Conservation (phyloP, 1,140 invertebrate species). For the Venustaconcha ellipsiformis region DNA sequence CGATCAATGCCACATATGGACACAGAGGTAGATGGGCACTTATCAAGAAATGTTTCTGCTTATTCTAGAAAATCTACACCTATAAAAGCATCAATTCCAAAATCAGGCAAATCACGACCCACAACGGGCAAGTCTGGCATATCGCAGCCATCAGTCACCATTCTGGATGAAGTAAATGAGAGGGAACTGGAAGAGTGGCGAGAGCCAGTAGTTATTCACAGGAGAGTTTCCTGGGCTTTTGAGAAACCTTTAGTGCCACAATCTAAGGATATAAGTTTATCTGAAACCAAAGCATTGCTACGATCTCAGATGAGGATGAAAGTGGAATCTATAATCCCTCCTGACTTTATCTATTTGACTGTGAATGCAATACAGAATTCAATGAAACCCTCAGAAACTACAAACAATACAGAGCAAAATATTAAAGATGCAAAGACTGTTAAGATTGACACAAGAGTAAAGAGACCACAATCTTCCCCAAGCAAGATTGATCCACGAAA, state of each 20-base stretch:
- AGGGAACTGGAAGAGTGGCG: slow-evolving; percentile 16
- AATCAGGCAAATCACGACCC: slow-evolving; percentile 32
- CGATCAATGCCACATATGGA: background rate
- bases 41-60: background rate
- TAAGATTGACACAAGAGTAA: slow-evolving; percentile 23
- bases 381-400: slow-evolving; percentile 52
- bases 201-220: slow-evolving; percentile 31
- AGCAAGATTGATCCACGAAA: slow-evolving; percentile 64
- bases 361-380: slow-evolving; percentile 63
- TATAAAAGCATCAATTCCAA: slow-evolving; percentile 38
- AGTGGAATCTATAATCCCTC: slow-evolving; percentile 58
- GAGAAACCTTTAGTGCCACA: slow-evolving; percentile 60
- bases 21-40: slow-evolving; percentile 4
- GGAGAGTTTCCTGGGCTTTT: slow-evolving; percentile 68
- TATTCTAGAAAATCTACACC: slow-evolving; percentile 17
- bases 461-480: slow-evolving; percentile 64
- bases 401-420: slow-evolving; percentile 50
- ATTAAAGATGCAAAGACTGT: slow-evolving; percentile 22
- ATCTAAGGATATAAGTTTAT: slow-evolving; percentile 57
- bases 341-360: slow-evolving; percentile 66
- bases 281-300: slow-evolving; percentile 65
- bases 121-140: slow-evolving; percentile 42
- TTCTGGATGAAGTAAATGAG: slow-evolving; percentile 20
- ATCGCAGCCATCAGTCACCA: slow-evolving; percentile 40
- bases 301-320: slow-evolving; percentile 66